phyloP scores from a whole-genome alignment of 2,797 vertebrate genomes.

The Podargus strigoides region DNA sequence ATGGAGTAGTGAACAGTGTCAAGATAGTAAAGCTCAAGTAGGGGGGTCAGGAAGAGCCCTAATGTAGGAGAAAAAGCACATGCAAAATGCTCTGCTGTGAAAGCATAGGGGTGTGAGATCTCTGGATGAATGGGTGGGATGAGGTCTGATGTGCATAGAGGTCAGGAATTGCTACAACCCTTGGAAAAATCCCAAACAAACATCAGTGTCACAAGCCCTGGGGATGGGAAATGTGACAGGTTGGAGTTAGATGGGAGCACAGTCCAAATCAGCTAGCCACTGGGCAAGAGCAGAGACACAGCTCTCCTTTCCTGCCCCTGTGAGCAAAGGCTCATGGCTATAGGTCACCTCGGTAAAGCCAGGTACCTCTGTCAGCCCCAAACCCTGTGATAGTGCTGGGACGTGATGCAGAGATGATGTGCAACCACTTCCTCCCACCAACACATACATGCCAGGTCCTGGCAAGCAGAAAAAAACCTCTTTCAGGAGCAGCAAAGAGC shows the following conservation, averaged over 20 bases:
- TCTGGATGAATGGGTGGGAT: not conserved
- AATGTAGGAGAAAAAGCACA: not conserved
- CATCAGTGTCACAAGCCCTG: fast-evolving
- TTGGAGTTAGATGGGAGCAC: fast-evolving
- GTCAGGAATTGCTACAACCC: not conserved
- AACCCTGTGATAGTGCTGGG: not conserved
- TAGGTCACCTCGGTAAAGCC: not conserved
- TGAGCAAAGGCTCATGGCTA: not conserved
- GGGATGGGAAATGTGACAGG: not conserved
- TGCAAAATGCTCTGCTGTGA: not conserved
- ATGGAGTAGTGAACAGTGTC: not conserved
- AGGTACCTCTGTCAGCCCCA: not conserved
- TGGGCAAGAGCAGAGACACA: not conserved
- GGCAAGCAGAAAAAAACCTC: not conserved
- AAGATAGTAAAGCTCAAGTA: not conserved
- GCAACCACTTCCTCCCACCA: not conserved
- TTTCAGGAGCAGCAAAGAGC: not conserved
- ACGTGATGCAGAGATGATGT: fast-evolving
- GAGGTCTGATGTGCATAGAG: fast-evolving
- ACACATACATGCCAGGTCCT: not conserved
- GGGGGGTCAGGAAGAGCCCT: not conserved
- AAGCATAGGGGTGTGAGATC: not conserved
- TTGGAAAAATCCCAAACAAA: not conserved
- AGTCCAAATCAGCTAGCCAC: fast-evolving
- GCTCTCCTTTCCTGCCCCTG: no score